Percentiles rank a stretch among this genome's conserved stretches.
Conservation (phyloP, 2,113 vertebrate species). For the Crotophaga sulcirostris region DNA sequence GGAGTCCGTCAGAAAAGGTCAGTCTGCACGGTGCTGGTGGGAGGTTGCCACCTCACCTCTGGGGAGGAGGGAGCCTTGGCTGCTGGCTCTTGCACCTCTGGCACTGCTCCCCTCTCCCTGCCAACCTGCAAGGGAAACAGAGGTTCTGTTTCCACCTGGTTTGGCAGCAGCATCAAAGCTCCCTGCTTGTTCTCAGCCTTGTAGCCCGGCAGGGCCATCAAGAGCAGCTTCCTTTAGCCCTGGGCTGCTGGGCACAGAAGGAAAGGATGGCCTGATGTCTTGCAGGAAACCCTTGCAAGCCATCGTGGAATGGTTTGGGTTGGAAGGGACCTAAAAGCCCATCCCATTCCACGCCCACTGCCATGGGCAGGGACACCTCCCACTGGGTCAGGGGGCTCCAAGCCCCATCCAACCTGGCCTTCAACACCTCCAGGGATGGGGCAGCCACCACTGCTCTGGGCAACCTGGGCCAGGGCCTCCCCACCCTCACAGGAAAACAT, state of each 20-base stretch:
- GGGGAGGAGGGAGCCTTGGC: background rate
- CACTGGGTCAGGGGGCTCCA: too few relatives aligned
- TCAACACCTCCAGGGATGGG: too few relatives aligned
- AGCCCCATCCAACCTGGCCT: too few relatives aligned
- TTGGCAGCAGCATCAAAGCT: accelerated
- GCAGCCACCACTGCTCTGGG: too few relatives aligned
- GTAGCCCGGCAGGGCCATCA: background rate
- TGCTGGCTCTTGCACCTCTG: background rate
- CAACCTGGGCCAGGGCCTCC: too few relatives aligned
- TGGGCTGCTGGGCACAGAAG: background rate
- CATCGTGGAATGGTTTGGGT: too few relatives aligned
- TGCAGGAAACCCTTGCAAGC: background rate
- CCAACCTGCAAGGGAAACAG: accelerated
- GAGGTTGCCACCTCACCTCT: accelerated
- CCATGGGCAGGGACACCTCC: too few relatives aligned
- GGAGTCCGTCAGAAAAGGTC: background rate
- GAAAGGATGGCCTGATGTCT: background rate
- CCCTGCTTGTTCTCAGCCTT: background rate
- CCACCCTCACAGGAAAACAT: too few relatives aligned
- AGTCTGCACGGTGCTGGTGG: background rate
- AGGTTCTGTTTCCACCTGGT: background rate
- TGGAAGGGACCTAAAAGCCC: too few relatives aligned
- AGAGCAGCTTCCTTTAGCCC: background rate
- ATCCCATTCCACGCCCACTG: too few relatives aligned
- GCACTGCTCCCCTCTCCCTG: background rate